Evolutionary conservation across 1,140 invertebrate genomes (phyloP).

Genomic region (Nasonia vitripennis): DNA sequence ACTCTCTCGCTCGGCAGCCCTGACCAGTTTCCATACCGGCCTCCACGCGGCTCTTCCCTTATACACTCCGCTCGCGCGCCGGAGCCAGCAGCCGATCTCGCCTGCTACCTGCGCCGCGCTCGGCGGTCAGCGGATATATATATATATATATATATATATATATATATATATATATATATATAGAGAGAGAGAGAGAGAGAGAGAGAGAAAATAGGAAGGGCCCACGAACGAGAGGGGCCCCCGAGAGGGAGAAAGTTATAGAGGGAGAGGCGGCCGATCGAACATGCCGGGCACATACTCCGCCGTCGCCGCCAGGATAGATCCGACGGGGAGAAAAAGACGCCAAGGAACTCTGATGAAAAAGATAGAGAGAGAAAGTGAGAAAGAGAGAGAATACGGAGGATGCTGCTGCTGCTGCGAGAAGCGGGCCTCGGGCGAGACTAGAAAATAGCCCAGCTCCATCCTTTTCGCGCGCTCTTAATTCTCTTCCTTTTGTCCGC

Average conservation of each 20-base stretch:
- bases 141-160: too few relatives aligned
- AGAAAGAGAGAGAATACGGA: neutral
- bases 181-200: constrained; percentile 36
- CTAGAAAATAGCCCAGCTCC: neutral
- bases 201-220: constrained; percentile 29
- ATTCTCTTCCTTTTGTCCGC: neutral
- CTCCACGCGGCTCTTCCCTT: constrained; percentile 47
- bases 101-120: constrained; percentile 21
- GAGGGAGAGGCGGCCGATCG: neutral
- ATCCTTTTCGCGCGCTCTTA: too few relatives aligned
- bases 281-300: constrained; percentile 10
- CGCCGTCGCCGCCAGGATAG: constrained; percentile 1
- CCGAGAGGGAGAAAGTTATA: neutral
- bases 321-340: constrained; percentile 7
- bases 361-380: constrained; percentile 19
- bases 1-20: constrained; percentile 57
- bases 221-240: neutral
- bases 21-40: constrained; percentile 58
- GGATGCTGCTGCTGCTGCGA: neutral
- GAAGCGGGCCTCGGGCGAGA: neutral
- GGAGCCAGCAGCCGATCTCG: too few relatives aligned
- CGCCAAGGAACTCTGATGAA: neutral
- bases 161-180: too few relatives aligned
- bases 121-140: constrained; percentile 33
- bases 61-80: constrained; percentile 23